phyloP scores from a whole-genome alignment of 2,797 vertebrate species.

The Rhodeus uyekii region DNA sequence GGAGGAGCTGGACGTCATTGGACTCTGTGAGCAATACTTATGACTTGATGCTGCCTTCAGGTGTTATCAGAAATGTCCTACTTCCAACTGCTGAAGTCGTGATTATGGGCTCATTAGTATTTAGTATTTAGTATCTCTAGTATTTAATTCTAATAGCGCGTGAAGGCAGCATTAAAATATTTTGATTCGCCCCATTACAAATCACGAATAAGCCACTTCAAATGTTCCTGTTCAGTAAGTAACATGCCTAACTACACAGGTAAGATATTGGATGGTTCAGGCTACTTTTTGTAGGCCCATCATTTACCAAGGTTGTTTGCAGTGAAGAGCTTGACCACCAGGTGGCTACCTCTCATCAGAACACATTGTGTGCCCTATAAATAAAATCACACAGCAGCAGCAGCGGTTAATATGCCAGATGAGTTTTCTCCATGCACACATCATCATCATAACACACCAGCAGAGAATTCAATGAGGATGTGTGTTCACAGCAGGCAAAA shows the following conservation, averaged over 20 bases:
- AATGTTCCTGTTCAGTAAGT: neutral
- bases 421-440: constrained; percentile 8
- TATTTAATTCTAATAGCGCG: too few species aligned
- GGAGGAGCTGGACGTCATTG: too few species aligned
- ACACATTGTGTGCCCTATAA: neutral
- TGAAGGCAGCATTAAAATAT: too few species aligned
- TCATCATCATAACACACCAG: neutral
- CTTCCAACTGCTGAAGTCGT: too few species aligned
- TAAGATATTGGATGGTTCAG: neutral
- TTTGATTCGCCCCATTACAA: too few species aligned
- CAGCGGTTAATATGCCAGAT: constrained; percentile 10
- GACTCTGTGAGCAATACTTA: too few species aligned
- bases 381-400: constrained; percentile 1
- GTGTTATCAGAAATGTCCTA: too few species aligned
- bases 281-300: neutral
- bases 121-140: too few species aligned
- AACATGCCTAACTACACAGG: neutral
- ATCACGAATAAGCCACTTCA: neutral
- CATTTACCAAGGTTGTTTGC: neutral
- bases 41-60: too few species aligned
- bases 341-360: constrained; percentile 18
- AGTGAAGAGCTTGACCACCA: constrained; percentile 22
- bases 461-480: neutral
- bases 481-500: constrained; percentile 1
- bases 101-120: too few species aligned